A percentile compares a stretch with the other conserved stretches of the same genome.
Conservation (phyloP, 2,113 vertebrate species). For the Bos taurus region DNA sequence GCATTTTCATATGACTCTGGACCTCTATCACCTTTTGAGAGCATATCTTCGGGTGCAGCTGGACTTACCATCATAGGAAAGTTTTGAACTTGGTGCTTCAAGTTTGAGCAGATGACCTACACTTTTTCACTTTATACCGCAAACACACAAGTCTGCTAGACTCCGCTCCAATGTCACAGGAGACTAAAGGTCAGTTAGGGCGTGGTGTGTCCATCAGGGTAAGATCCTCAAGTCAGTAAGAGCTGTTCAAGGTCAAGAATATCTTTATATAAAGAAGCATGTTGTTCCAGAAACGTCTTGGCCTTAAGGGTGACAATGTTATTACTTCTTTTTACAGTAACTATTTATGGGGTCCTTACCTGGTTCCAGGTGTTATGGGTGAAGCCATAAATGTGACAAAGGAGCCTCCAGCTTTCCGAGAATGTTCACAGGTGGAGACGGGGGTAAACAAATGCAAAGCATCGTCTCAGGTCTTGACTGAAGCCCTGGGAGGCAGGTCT, state of each 20-base stretch:
- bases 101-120: fast-evolving
- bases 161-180: too few relatives aligned
- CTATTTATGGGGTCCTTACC: not conserved
- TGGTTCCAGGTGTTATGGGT: not conserved
- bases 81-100: not conserved
- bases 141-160: too few relatives aligned
- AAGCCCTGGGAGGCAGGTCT: fast-evolving
- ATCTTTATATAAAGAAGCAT: not conserved
- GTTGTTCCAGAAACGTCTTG: not conserved
- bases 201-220: not conserved
- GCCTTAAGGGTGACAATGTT: not conserved
- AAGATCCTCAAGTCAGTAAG: not conserved
- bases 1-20: not conserved
- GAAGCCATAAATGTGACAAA: not conserved
- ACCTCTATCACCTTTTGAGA: fast-evolving
- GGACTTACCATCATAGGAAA: not conserved
- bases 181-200: too few relatives aligned
- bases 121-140: not conserved
- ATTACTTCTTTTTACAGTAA: not conserved
- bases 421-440: not conserved
- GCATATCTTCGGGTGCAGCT: fast-evolving
- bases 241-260: not conserved
- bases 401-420: not conserved
- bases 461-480: not conserved
- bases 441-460: too few relatives aligned